Percentiles rank a stretch among this genome's conserved stretches.
Conservation (phyloP, 1,140 invertebrate species). For the Drosophila lowei region DNA sequence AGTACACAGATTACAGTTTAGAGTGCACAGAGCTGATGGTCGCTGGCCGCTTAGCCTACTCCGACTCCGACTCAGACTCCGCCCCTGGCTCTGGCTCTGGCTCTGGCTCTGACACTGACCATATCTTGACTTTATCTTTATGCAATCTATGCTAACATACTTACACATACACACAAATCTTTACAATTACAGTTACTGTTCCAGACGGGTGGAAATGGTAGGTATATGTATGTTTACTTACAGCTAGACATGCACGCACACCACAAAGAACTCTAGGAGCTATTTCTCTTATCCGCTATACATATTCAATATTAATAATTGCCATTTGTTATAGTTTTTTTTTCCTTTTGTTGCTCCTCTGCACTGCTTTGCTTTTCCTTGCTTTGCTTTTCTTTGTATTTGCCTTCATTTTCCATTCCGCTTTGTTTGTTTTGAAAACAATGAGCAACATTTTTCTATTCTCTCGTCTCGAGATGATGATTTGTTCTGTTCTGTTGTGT, state of each 20-base stretch:
- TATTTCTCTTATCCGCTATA: constrained; percentile 52
- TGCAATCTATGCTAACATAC: constrained; percentile 8
- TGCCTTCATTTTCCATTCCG: constrained; percentile 21
- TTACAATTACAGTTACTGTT: not conserved
- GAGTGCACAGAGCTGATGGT: constrained; percentile 21
- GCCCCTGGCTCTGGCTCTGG: too few relatives aligned
- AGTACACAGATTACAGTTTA: constrained; percentile 40
- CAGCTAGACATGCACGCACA: constrained; percentile 25
- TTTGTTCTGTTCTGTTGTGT: constrained; percentile 11
- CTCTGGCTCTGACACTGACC: too few relatives aligned
- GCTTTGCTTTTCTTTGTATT: constrained; percentile 20
- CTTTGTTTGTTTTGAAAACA: constrained; percentile 74
- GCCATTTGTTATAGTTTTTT: constrained; percentile 60
- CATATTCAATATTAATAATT: constrained; percentile 79
- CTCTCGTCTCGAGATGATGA: constrained; percentile 1
- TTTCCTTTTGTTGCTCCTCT: constrained; percentile 7
- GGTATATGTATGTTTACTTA: constrained; percentile 34
- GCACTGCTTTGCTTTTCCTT: constrained; percentile 29
- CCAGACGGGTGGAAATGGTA: not conserved
- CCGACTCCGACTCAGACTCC: too few relatives aligned
- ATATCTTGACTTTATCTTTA: too few relatives aligned
- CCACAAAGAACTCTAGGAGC: constrained; percentile 54
- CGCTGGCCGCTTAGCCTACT: too few relatives aligned
- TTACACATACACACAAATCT: constrained; percentile 25
- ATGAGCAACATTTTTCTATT: constrained; percentile 61